These are phyloP conservation scores for Tretioscincus oriximinensis DNA, from an alignment of 2,113 vertebrate species.

Conservation along the genomic window DNA sequence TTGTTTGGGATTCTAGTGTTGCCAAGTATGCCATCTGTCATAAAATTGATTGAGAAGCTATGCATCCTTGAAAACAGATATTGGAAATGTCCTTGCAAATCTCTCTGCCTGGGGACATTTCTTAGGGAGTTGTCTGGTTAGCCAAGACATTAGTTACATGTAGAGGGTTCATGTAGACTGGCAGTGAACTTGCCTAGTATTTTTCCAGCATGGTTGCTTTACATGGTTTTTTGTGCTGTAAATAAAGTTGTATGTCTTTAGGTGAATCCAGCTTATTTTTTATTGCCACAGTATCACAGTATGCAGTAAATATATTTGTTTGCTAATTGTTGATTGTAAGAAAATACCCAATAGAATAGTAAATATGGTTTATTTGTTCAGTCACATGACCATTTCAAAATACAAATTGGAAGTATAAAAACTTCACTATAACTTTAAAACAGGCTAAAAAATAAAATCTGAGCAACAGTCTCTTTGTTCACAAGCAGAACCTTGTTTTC, in stretches of 20 bases:
- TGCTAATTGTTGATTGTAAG: background rate
- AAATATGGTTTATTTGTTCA: too few relatives aligned
- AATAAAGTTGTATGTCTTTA: background rate
- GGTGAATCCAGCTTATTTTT: background rate
- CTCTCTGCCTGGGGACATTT: slow-evolving; percentile 51
- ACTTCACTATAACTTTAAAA: too few relatives aligned
- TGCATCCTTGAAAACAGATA: slow-evolving; percentile 47
- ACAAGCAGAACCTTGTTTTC: too few relatives aligned
- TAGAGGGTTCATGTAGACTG: background rate
- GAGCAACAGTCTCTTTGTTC: too few relatives aligned
- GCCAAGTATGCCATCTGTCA: slow-evolving; percentile 57
- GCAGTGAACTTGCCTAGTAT: background rate
- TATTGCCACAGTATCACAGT: background rate
- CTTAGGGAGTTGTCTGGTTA: slow-evolving; percentile 40
- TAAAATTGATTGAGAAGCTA: slow-evolving; percentile 51
- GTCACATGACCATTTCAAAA: too few relatives aligned
- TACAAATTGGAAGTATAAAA: too few relatives aligned
- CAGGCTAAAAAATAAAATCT: too few relatives aligned
- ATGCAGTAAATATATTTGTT: background rate
- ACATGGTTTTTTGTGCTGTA: background rate
- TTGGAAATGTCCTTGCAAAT: slow-evolving; percentile 36
- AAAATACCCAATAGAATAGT: too few relatives aligned
- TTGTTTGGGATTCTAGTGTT: slow-evolving; percentile 47
- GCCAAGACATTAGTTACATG: background rate
- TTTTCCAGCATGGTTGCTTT: background rate